These are phyloP conservation scores for Epicampocera succincta DNA, from an alignment of 2,888 invertebrate species.

Conservation along the genomic window DNA sequence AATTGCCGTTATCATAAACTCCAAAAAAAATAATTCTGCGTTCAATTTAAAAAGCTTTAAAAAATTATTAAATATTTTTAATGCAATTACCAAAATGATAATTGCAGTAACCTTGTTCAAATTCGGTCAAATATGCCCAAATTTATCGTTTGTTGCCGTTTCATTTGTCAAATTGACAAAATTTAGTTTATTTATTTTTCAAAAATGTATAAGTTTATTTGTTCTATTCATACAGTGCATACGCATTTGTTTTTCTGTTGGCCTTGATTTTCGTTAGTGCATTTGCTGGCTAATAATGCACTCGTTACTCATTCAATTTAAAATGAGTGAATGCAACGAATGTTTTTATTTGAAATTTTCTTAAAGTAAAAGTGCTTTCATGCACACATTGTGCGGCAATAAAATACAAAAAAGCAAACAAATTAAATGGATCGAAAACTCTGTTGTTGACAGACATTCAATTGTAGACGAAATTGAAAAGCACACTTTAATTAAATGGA, in stretches of 20 bases:
- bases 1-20: no score
- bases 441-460: no score
- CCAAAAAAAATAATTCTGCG: neutral
- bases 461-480: no score
- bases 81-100: slow-evolving; percentile 37
- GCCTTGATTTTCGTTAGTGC: slow-evolving; percentile 58
- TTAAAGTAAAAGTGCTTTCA: slow-evolving; percentile 4
- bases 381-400: slow-evolving; percentile 14
- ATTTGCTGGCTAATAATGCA: slow-evolving; percentile 60
- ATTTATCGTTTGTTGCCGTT: slow-evolving; percentile 34
- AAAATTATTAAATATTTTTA: slow-evolving; percentile 4
- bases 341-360: slow-evolving; percentile 20
- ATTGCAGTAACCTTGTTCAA: slow-evolving; percentile 57
- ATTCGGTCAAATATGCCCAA: slow-evolving; percentile 54
- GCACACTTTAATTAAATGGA: no score
- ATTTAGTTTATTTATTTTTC: slow-evolving; percentile 47
- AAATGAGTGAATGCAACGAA: slow-evolving; percentile 46
- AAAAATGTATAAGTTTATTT: slow-evolving; percentile 62
- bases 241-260: slow-evolving; percentile 16
- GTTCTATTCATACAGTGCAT: slow-evolving; percentile 8
- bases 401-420: neutral
- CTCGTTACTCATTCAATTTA: slow-evolving; percentile 53
- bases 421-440: no score
- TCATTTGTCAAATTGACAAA: slow-evolving; percentile 66
- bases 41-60: neutral